Percentiles rank a stretch among this genome's conserved stretches.
Evolutionary conservation across 2,797 vertebrate genomes (phyloP).

Genomic region (Tinamus major): DNA sequence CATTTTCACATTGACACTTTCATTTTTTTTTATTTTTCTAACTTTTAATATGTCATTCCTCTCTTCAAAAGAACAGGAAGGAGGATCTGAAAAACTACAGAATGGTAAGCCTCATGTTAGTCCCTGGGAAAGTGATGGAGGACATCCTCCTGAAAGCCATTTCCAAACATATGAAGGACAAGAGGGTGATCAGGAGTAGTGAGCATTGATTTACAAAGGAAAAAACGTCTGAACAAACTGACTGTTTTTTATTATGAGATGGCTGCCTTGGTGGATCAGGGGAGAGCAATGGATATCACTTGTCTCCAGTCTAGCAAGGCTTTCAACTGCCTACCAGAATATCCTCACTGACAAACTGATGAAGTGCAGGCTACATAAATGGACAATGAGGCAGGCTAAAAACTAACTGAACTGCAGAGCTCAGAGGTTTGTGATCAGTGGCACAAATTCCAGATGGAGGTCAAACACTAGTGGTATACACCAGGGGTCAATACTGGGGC

Average conservation of each 20-base stretch:
- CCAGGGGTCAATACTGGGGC: background rate
- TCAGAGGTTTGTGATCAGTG: background rate
- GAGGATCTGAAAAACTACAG: background rate
- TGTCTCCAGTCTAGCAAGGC: background rate
- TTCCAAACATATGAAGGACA: background rate
- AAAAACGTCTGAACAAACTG: background rate
- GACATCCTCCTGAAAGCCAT: background rate
- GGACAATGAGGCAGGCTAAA: background rate
- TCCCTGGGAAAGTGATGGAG: rapidly evolving
- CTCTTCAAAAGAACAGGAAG: background rate
- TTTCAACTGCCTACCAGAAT: background rate
- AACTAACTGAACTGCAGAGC: background rate
- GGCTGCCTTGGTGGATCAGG: background rate
- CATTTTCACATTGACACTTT: background rate
- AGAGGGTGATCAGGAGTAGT: background rate
- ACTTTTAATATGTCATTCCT: background rate
- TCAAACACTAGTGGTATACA: background rate
- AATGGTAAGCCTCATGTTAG: background rate
- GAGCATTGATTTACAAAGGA: background rate
- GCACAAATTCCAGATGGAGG: background rate
- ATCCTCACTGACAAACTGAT: background rate
- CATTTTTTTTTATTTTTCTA: background rate
- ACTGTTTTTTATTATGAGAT: background rate
- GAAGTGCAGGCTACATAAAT: background rate
- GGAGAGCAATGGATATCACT: background rate